phyloP scores from a whole-genome alignment of 2,888 invertebrate genomes.

The Hanleya hanleyi region DNA sequence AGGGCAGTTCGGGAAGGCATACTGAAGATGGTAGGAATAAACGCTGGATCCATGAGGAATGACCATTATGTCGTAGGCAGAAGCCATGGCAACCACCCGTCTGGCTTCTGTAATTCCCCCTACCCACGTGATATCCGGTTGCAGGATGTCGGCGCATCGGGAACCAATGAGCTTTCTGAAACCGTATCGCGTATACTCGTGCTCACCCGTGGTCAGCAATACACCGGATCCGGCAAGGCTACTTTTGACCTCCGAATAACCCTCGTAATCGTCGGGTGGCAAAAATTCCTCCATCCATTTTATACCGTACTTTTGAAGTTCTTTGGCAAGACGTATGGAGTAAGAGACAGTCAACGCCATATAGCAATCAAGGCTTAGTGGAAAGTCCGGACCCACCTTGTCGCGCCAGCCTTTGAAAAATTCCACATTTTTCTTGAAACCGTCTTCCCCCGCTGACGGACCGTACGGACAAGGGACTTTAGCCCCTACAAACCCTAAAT shows the following conservation, averaged over 20 bases:
- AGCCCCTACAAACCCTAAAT: conserved; percentile 67
- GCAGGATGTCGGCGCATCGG: conserved; percentile 67
- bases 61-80: conserved; percentile 63
- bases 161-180: conserved; percentile 61
- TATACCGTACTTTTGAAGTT: conserved; percentile 60
- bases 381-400: conserved; percentile 67
- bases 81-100: conserved; percentile 67
- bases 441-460: conserved; percentile 65
- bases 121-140: conserved; percentile 71
- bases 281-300: conserved; percentile 71
- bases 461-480: conserved; percentile 68
- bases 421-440: conserved; percentile 63
- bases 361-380: conserved; percentile 68
- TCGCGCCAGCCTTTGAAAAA: conserved; percentile 63
- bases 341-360: conserved; percentile 68
- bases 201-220: conserved; percentile 67
- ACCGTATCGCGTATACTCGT: conserved; percentile 69
- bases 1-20: conserved; percentile 68
- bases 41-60: conserved; percentile 70
- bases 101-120: conserved; percentile 70
- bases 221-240: conserved; percentile 55
- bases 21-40: conserved; percentile 70
- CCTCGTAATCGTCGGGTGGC: conserved; percentile 67
- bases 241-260: conserved; percentile 57
- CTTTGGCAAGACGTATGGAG: conserved; percentile 58